phyloP scores from a whole-genome alignment of 2,888 invertebrate species.

The Aromia moschata region DNA sequence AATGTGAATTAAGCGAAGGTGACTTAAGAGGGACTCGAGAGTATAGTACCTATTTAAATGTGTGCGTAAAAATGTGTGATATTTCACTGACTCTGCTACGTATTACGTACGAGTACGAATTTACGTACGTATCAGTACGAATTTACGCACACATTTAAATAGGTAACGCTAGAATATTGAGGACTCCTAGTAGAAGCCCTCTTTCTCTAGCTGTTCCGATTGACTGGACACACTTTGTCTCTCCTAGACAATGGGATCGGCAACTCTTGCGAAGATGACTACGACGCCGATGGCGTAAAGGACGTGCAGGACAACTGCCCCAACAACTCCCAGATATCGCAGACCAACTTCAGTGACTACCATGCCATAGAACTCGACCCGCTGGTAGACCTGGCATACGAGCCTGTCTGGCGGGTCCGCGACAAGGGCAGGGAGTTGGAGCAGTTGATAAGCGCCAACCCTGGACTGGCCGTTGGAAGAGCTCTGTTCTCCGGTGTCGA shows the following conservation, averaged over 20 bases:
- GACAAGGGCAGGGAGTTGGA: conserved; percentile 90
- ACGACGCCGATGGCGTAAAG: conserved; percentile 86
- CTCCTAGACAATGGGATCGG: conserved; percentile 77
- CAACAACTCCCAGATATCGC: conserved; percentile 88
- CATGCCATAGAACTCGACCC: conserved; percentile 92
- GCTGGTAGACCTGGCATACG: conserved; percentile 89
- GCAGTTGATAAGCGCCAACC: conserved; percentile 94
- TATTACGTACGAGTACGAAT: too few species aligned
- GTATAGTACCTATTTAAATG: too few species aligned
- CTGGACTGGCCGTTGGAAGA: conserved; percentile 90
- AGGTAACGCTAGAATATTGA: too few species aligned
- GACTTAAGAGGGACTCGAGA: too few species aligned
- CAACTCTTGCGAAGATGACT: conserved; percentile 85
- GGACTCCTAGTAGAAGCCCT: too few species aligned
- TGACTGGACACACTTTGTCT: neutral
- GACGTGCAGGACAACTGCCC: conserved; percentile 93
- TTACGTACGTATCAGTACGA: neutral
- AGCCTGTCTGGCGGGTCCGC: conserved; percentile 93
- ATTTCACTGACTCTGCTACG: too few species aligned
- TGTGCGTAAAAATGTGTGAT: too few species aligned
- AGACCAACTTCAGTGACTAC: conserved; percentile 92
- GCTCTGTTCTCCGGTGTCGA: conserved; percentile 92
- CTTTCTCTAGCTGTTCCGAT: too few species aligned
- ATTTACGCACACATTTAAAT: too few species aligned
- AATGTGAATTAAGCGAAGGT: too few species aligned